Evolutionary conservation across 2,888 invertebrate genomes (phyloP).

Genomic region (Orthonevra nobilis): DNA sequence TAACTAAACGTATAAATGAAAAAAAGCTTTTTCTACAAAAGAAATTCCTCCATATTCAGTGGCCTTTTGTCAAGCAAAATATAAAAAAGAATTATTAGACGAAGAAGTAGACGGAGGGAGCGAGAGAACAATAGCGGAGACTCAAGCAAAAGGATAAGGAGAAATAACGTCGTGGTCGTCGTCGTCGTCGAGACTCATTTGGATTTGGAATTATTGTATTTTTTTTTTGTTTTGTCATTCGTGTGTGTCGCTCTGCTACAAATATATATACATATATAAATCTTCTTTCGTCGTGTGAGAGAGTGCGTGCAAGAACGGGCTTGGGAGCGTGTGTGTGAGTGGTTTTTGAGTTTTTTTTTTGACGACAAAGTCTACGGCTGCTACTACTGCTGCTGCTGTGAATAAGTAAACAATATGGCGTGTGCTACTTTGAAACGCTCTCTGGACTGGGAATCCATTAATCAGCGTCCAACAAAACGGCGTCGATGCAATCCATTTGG

Average conservation of each 20-base stretch:
- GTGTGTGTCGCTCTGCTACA: no score
- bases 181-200: slow-evolving; percentile 33
- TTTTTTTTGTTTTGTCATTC: slow-evolving; percentile 30
- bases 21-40: slow-evolving; percentile 44
- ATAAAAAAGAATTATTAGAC: slow-evolving; percentile 47
- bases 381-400: slow-evolving; percentile 49
- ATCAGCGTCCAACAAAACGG: slow-evolving; percentile 92
- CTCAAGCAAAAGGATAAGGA: slow-evolving; percentile 28
- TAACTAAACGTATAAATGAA: slow-evolving; percentile 14
- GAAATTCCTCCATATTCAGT: slow-evolving; percentile 66
- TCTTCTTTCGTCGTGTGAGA: no score
- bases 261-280: no score
- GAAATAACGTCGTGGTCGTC: slow-evolving; percentile 23
- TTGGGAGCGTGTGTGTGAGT: slow-evolving; percentile 40
- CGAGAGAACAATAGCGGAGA: slow-evolving; percentile 24
- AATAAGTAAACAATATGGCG: slow-evolving; percentile 85
- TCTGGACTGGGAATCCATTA: slow-evolving; percentile 96
- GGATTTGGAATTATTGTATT: slow-evolving; percentile 29
- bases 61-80: slow-evolving; percentile 68
- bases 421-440: slow-evolving; percentile 98
- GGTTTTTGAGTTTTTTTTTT: background rate
- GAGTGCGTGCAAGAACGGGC: no score
- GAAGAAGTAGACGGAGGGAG: slow-evolving; percentile 56
- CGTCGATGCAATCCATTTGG: slow-evolving; percentile 95
- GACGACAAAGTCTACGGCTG: slow-evolving; percentile 28